Evolutionary conservation across 2,888 invertebrate species (phyloP).

Genomic region (Phoronis australis): DNA sequence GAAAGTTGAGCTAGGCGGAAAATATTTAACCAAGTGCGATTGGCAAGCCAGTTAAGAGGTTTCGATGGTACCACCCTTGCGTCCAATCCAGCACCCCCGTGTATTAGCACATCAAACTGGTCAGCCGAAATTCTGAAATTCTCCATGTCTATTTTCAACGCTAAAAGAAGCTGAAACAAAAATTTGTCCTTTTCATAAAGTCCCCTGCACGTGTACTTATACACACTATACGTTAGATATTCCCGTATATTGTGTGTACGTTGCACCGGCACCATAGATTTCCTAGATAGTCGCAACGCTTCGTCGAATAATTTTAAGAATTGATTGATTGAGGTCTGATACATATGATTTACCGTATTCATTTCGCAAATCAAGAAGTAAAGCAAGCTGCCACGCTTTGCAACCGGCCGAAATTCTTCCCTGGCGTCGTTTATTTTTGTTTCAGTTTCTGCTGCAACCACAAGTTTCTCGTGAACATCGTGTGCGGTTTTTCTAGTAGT

Average conservation of each 20-base stretch:
- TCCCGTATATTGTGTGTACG: slow-evolving; percentile 73
- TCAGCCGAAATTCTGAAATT: slow-evolving; percentile 75
- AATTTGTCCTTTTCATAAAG: slow-evolving; percentile 90
- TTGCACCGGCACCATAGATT: slow-evolving; percentile 55
- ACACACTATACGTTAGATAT: slow-evolving; percentile 78
- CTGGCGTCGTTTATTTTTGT: slow-evolving; percentile 76
- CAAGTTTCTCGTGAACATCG: slow-evolving; percentile 75
- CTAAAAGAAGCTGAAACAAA: slow-evolving; percentile 86
- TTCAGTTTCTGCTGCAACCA: slow-evolving; percentile 74
- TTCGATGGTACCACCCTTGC: slow-evolving; percentile 53
- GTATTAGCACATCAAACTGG: slow-evolving; percentile 87
- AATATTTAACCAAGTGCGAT: slow-evolving; percentile 81
- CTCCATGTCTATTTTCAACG: slow-evolving; percentile 89
- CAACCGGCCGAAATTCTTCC: slow-evolving; percentile 80
- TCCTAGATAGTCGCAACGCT: slow-evolving; percentile 63
- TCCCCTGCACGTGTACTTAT: slow-evolving; percentile 86
- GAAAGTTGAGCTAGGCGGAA: too few species aligned
- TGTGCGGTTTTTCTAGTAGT: slow-evolving; percentile 75
- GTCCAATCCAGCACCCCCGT: slow-evolving; percentile 59
- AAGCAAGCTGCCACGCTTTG: slow-evolving; percentile 76
- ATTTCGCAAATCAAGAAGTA: slow-evolving; percentile 84
- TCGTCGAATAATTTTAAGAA: slow-evolving; percentile 80
- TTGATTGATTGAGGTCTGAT: slow-evolving; percentile 81
- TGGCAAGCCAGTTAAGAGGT: slow-evolving; percentile 64
- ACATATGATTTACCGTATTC: slow-evolving; percentile 83